Conservation (phyloP, 2,113 vertebrate genomes). For the Grus americana region DNA sequence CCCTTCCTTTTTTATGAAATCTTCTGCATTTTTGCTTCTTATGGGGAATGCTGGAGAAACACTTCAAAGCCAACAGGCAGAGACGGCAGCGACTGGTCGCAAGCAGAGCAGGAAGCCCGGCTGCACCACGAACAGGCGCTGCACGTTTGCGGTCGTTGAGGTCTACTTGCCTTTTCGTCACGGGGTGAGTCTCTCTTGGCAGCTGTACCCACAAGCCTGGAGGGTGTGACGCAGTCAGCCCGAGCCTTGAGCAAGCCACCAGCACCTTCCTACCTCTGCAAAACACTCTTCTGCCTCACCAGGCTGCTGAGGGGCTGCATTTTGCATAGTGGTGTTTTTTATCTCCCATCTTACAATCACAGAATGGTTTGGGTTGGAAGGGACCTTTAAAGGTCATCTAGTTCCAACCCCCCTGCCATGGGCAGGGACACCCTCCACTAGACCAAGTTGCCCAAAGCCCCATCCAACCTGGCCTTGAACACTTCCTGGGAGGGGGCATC, state of each 20-base stretch:
- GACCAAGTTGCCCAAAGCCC: background rate
- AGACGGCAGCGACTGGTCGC: fast-evolving
- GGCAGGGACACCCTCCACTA: background rate
- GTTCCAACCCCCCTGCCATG: background rate
- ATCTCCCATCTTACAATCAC: background rate
- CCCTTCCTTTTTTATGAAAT: background rate
- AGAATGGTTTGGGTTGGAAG: background rate
- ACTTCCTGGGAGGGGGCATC: background rate
- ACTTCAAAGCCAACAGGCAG: background rate
- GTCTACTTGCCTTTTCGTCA: fast-evolving
- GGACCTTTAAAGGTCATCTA: background rate
- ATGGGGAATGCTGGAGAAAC: background rate
- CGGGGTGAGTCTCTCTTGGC: fast-evolving
- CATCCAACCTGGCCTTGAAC: background rate
- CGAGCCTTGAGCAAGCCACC: background rate
- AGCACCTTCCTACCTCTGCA: background rate
- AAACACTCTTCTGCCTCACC: background rate
- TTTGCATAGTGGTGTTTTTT: background rate
- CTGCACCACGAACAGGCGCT: background rate
- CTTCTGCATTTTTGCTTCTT: background rate
- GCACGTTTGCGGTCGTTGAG: fast-evolving
- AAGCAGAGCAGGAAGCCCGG: background rate
- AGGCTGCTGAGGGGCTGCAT: background rate
- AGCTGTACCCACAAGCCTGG: background rate
- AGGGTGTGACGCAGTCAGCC: background rate